Percentiles rank a stretch among this genome's conserved stretches.
Evolutionary conservation across 1,140 invertebrate species (phyloP).

Genomic region (Hyles euphorbiae): DNA sequence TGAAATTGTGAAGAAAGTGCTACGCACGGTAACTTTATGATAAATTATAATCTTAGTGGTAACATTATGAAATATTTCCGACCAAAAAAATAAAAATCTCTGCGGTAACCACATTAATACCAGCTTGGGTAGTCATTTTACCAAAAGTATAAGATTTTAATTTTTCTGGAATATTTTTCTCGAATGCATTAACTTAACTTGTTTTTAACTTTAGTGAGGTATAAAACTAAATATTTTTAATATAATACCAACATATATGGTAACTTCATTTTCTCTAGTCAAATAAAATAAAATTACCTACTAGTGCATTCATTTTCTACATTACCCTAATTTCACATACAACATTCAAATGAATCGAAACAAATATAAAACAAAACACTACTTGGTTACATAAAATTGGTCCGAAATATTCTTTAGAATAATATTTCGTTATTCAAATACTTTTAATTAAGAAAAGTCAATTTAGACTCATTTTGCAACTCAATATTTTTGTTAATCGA

Average conservation of each 20-base stretch:
- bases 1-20: background rate
- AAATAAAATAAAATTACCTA: background rate
- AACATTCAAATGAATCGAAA: background rate
- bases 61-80: too few relatives aligned
- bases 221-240: too few relatives aligned
- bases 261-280: too few relatives aligned
- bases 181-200: too few relatives aligned
- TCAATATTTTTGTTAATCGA: too few relatives aligned
- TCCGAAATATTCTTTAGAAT: constrained; percentile 43
- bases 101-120: too few relatives aligned
- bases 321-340: constrained; percentile 1
- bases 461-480: too few relatives aligned
- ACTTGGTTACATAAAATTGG: constrained; percentile 66
- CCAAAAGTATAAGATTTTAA: too few relatives aligned
- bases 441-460: background rate
- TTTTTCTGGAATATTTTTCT: too few relatives aligned
- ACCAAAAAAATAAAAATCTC: too few relatives aligned
- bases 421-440: background rate
- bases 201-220: background rate
- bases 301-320: background rate
- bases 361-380: constrained; percentile 26
- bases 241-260: too few relatives aligned
- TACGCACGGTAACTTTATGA: background rate
- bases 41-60: background rate
- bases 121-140: too few relatives aligned